Evolutionary conservation across 2,113 vertebrate species (phyloP).

Genomic region (Ascaphus truei): DNA sequence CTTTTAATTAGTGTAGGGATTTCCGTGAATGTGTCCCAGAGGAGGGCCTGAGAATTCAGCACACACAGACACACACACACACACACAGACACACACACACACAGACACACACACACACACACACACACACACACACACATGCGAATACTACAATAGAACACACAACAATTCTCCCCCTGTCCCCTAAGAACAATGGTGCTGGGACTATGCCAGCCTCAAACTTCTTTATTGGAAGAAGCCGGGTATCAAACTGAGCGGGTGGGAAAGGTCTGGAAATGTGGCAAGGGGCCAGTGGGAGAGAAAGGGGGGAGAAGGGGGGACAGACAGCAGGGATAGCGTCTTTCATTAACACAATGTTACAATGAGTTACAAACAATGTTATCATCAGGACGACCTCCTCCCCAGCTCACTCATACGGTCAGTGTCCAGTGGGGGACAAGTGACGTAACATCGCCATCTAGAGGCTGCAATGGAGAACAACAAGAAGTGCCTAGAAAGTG

Average conservation of each 20-base stretch:
- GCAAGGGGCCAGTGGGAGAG: background rate
- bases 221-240: background rate
- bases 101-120: no score
- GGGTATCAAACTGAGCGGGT: background rate
- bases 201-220: background rate
- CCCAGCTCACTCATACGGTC: background rate
- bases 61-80: background rate
- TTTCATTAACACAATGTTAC: conserved; percentile 7
- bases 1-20: background rate
- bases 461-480: no score
- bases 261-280: background rate
- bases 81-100: background rate
- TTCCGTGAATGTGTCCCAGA: background rate
- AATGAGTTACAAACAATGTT: background rate
- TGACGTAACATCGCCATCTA: conserved; percentile 3
- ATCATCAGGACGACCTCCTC: conserved; percentile 18
- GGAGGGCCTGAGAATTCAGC: background rate
- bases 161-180: background rate
- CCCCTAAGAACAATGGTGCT: background rate
- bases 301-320: background rate
- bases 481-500: no score
- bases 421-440: background rate
- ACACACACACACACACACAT: no score
- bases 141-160: background rate
- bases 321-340: conserved; percentile 22